phyloP scores from a whole-genome alignment of 2,113 vertebrate genomes.

The Myotis lucifugus region DNA sequence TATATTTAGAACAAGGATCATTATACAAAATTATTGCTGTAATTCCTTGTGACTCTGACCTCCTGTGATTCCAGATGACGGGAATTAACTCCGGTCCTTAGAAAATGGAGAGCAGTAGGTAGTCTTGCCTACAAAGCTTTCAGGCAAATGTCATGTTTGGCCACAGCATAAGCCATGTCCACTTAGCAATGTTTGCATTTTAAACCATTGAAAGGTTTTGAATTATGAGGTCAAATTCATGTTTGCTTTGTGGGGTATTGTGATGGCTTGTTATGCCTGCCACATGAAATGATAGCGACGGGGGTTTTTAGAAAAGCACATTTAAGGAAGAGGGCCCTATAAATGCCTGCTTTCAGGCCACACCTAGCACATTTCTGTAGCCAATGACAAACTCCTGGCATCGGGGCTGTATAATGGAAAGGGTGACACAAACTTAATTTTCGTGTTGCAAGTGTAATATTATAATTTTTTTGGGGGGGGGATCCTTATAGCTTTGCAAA shows the following conservation, averaged over 20 bases:
- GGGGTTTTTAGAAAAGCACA: slow-evolving; percentile 50
- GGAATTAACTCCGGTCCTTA: neutral
- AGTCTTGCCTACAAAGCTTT: neutral
- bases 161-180: neutral
- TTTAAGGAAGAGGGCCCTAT: slow-evolving; percentile 29
- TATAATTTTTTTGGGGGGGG: slow-evolving; percentile 80
- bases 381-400: slow-evolving; percentile 80
- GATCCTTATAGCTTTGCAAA: slow-evolving; percentile 81
- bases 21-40: neutral
- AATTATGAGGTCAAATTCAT: slow-evolving; percentile 54
- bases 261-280: slow-evolving; percentile 55
- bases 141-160: slow-evolving; percentile 19
- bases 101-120: neutral
- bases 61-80: slow-evolving; percentile 5
- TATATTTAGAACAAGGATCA: slow-evolving; percentile 11
- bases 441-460: slow-evolving; percentile 82
- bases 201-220: slow-evolving; percentile 50
- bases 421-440: slow-evolving; percentile 86
- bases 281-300: slow-evolving; percentile 32
- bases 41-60: neutral
- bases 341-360: slow-evolving; percentile 71
- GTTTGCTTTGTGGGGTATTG: slow-evolving; percentile 40
- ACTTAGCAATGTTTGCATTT: slow-evolving; percentile 56
- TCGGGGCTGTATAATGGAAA: slow-evolving; percentile 84
- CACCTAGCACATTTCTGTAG: slow-evolving; percentile 76